phyloP scores from a whole-genome alignment of 1,140 invertebrate species.

The Macrotrachela quadricornifera region DNA sequence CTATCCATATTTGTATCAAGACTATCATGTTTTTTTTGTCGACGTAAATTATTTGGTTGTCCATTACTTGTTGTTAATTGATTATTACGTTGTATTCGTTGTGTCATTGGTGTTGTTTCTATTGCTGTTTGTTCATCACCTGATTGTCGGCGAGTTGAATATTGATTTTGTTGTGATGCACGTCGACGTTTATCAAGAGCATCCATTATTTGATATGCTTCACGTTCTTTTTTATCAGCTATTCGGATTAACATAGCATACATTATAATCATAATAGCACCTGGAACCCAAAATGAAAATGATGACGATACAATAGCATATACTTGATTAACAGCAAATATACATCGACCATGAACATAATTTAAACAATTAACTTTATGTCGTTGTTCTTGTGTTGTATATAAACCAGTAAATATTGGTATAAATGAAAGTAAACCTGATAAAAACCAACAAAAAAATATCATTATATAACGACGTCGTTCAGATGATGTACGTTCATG shows the following conservation, averaged over 20 bases:
- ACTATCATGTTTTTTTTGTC: too few species aligned
- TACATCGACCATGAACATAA: conserved; percentile 40
- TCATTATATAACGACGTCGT: conserved; percentile 14
- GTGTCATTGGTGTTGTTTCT: too few species aligned
- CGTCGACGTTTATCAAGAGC: too few species aligned
- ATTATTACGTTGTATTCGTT: too few species aligned
- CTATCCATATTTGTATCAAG: too few species aligned
- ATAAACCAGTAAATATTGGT: conserved; percentile 27
- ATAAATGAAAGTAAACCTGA: conserved; percentile 28
- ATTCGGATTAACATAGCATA: conserved; percentile 32
- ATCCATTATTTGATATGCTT: too few species aligned
- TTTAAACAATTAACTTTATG: conserved; percentile 29
- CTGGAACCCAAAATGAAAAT: conserved; percentile 88
- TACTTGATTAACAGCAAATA: conserved; percentile 63
- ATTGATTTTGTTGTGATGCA: too few species aligned
- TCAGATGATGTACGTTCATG: too few species aligned
- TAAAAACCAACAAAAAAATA: conserved; percentile 22
- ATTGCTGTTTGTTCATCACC: too few species aligned
- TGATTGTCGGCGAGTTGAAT: too few species aligned
- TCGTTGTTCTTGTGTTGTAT: conserved; percentile 40
- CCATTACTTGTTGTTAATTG: too few species aligned
- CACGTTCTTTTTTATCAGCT: background rate
- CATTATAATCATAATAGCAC: conserved; percentile 75
- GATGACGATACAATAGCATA: conserved; percentile 74
- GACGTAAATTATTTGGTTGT: too few species aligned